Evolutionary conservation across 2,888 invertebrate genomes (phyloP).

Genomic region (Mimas tiliae): DNA sequence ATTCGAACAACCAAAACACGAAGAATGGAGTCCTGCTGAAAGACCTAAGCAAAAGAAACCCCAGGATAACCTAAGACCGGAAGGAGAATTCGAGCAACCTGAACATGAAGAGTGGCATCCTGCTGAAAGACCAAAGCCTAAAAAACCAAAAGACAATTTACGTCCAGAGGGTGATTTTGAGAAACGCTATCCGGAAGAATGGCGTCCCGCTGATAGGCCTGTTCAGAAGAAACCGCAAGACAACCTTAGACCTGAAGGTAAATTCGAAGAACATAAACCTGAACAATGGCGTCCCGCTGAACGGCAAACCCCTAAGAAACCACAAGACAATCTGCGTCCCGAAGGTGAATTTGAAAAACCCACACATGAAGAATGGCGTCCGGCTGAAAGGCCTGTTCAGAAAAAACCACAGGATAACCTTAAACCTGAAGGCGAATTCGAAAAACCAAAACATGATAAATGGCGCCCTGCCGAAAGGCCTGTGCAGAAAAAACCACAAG

Average conservation of each 20-base stretch:
- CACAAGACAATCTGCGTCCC: conserved; percentile 59
- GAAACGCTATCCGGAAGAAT: conserved; percentile 44
- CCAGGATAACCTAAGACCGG: conserved; percentile 77
- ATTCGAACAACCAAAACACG: conserved; percentile 58
- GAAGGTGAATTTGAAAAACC: conserved; percentile 77
- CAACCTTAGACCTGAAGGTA: conserved; percentile 66
- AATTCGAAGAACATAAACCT: conserved; percentile 52
- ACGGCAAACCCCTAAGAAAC: conserved; percentile 58
- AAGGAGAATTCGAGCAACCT: conserved; percentile 81
- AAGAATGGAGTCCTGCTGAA: conserved; percentile 52
- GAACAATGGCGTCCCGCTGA: conserved; percentile 72
- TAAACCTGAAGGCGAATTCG: conserved; percentile 84
- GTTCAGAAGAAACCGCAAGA: conserved; percentile 71
- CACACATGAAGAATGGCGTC: conserved; percentile 49
- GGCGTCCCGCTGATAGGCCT: conserved; percentile 70
- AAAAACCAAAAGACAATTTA: conserved; percentile 83
- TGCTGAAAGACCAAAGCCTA: conserved; percentile 66
- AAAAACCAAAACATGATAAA: conserved; percentile 64
- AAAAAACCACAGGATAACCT: conserved; percentile 73
- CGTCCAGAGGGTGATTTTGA: conserved; percentile 83
- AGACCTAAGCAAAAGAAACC: conserved; percentile 45
- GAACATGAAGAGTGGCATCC: conserved; percentile 64
- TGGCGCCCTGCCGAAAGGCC: conserved; percentile 64
- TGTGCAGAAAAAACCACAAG: conserved; percentile 65
- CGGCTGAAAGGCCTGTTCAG: conserved; percentile 51